Evolutionary conservation across 2,888 invertebrate species (phyloP).

Genomic region (Polyploca ridens): DNA sequence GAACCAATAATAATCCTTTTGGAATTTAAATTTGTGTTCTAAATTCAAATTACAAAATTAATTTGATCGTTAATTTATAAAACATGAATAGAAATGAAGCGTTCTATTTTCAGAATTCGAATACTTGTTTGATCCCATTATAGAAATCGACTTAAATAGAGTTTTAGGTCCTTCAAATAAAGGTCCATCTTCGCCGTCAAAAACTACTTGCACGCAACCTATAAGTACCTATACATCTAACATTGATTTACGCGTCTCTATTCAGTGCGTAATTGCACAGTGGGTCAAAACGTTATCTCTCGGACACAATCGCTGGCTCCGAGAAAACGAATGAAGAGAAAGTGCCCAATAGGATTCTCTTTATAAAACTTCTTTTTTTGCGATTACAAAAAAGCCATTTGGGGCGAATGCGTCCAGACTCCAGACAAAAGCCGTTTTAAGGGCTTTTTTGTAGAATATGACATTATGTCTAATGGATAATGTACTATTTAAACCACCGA

Average conservation of each 20-base stretch:
- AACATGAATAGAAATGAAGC: too few species aligned
- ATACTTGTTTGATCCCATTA: too few species aligned
- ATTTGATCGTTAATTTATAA: too few species aligned
- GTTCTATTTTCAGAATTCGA: too few species aligned
- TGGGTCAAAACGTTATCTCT: conserved; percentile 50
- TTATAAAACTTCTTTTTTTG: conserved; percentile 42
- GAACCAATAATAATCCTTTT: too few species aligned
- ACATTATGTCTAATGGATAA: conserved; percentile 45
- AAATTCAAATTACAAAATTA: too few species aligned
- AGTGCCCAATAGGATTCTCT: conserved; percentile 49
- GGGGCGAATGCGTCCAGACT: conserved; percentile 34
- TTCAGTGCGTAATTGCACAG: conserved; percentile 59
- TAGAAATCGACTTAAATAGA: not conserved
- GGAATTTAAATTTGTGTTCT: too few species aligned
- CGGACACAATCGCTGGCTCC: conserved; percentile 45
- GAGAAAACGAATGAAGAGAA: conserved; percentile 50
- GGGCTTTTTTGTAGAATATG: conserved; percentile 39
- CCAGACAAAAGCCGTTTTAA: conserved; percentile 38
- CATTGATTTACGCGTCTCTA: conserved; percentile 53
- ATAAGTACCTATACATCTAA: conserved; percentile 19
- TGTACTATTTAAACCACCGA: conserved; percentile 21
- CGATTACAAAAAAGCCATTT: conserved; percentile 51
- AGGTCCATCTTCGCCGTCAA: not conserved
- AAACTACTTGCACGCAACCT: not conserved
- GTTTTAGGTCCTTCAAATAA: not conserved